Conservation (phyloP, 1,140 invertebrate genomes). For the Procambarus clarkii region DNA sequence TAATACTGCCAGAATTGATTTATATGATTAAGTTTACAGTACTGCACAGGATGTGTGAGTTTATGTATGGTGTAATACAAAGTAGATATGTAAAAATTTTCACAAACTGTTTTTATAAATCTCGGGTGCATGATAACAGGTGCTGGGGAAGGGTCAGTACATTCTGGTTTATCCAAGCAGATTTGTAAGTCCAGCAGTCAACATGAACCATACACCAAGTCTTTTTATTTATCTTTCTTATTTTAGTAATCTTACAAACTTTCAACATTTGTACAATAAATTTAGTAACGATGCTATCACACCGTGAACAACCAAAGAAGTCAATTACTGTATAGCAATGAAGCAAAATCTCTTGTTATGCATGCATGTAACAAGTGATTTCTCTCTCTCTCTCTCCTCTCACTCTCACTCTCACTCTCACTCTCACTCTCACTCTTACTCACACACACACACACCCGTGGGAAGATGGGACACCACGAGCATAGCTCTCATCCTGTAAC, state of each 20-base stretch:
- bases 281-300: neutral
- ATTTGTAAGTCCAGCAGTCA: neutral
- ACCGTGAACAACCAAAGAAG: neutral
- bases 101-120: neutral
- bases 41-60: constrained; percentile 13
- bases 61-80: neutral
- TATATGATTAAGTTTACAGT: constrained; percentile 9
- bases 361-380: too few species aligned
- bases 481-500: too few species aligned
- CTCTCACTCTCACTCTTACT: too few species aligned
- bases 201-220: neutral
- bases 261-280: neutral
- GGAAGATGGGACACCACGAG: too few species aligned
- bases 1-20: constrained; percentile 23
- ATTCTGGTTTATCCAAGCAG: neutral
- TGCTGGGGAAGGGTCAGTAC: neutral
- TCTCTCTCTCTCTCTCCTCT: too few species aligned
- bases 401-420: too few species aligned
- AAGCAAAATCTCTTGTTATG: too few species aligned
- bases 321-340: too few species aligned
- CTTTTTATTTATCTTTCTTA: neutral
- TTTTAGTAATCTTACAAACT: neutral
- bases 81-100: constrained; percentile 9
- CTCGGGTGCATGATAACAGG: neutral
- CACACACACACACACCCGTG: too few species aligned